Conservation (phyloP, 2,113 vertebrate genomes). For the Carassius auratus region DNA sequence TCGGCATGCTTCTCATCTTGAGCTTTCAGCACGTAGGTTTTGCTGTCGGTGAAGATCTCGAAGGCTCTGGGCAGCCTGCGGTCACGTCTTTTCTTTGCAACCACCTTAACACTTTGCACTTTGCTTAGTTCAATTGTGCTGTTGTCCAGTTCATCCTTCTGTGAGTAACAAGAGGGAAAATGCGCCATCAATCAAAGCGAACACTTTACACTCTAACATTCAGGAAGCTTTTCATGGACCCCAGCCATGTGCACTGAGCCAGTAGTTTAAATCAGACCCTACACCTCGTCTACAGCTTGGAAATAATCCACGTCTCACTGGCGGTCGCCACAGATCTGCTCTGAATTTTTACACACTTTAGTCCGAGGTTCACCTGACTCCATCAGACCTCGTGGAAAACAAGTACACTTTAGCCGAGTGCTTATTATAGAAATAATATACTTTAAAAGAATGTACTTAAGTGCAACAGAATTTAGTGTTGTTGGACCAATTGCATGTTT, state of each 20-base stretch:
- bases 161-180: conserved; percentile 54
- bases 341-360: neutral
- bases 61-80: conserved; percentile 90
- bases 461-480: neutral
- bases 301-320: no score
- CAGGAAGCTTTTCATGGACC: neutral
- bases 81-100: conserved; percentile 86
- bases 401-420: no score
- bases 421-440: no score
- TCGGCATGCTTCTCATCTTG: conserved; percentile 86
- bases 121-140: conserved; percentile 93
- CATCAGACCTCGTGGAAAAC: neutral
- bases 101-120: conserved; percentile 92
- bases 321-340: neutral
- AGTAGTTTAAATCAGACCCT: neutral
- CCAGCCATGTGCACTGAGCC: neutral
- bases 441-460: no score
- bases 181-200: neutral
- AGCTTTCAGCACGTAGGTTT: conserved; percentile 91
- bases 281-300: neutral
- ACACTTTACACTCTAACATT: neutral
- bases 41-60: conserved; percentile 93
- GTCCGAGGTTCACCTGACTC: neutral
- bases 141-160: conserved; percentile 92
- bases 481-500: neutral